Percentiles rank a stretch among this genome's conserved stretches.
Evolutionary conservation across 1,140 invertebrate species (phyloP).

Genomic region (Tyrophagus putrescentiae): DNA sequence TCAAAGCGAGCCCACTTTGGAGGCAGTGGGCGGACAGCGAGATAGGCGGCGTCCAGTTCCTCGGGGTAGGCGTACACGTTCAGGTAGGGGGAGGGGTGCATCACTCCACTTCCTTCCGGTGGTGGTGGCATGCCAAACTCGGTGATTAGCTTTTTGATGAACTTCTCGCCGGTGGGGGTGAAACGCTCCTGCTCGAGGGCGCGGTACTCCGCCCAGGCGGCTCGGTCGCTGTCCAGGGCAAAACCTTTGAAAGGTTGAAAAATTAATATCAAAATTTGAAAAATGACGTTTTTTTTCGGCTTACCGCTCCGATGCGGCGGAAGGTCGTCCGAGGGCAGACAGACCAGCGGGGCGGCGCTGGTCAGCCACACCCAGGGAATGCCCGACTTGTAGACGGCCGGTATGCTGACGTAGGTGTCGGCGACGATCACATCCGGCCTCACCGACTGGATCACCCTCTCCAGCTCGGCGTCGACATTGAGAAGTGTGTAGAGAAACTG

Average conservation of each 20-base stretch:
- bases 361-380: constrained; percentile 17
- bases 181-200: background rate
- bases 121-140: background rate
- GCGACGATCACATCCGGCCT: constrained; percentile 17
- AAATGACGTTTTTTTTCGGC: background rate
- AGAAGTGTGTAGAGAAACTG: background rate
- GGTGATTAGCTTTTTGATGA: background rate
- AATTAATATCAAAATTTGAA: background rate
- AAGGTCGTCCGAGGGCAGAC: background rate
- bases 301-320: constrained; percentile 8
- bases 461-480: background rate
- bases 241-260: background rate
- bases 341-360: background rate
- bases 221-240: constrained; percentile 1
- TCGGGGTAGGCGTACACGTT: constrained; percentile 22
- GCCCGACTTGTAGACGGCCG: constrained; percentile 4
- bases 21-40: constrained; percentile 2
- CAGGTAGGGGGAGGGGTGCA: constrained; percentile 15
- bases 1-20: constrained; percentile 12
- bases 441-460: background rate
- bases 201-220: background rate
- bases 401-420: constrained; percentile 14
- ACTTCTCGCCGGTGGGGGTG: background rate
- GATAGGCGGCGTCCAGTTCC: constrained; percentile 23
- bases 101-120: background rate